phyloP scores from a whole-genome alignment of 2,888 invertebrate genomes.

The Aphrophora alni region DNA sequence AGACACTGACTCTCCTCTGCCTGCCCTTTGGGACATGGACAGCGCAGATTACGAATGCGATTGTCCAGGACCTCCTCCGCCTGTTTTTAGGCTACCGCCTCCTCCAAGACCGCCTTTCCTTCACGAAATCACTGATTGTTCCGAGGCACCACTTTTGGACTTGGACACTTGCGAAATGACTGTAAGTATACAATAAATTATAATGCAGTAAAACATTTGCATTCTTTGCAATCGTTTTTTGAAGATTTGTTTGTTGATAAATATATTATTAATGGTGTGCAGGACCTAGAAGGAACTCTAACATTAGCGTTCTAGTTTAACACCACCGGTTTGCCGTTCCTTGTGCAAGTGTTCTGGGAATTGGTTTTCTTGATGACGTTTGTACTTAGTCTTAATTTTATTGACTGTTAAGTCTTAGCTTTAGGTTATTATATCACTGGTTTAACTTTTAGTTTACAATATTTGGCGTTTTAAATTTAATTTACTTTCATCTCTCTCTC shows the following conservation, averaged over 20 bases:
- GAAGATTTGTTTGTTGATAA: neutral
- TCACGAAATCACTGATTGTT: conserved; percentile 69
- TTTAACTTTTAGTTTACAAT: no score
- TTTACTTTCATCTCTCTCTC: no score
- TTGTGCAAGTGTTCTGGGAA: no score
- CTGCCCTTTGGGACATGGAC: conserved; percentile 70
- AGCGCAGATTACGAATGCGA: conserved; percentile 75
- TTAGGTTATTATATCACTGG: no score
- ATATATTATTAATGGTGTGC: neutral
- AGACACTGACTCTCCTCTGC: conserved; percentile 35
- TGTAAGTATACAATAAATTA: conserved; percentile 66
- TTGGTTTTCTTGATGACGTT: no score
- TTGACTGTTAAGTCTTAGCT: no score
- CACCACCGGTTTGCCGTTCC: no score
- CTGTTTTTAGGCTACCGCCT: conserved; percentile 76
- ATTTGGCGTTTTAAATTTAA: no score
- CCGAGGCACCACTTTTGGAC: conserved; percentile 72
- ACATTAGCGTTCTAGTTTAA: neutral
- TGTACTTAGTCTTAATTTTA: no score
- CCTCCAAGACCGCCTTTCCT: conserved; percentile 77
- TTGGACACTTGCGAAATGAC: conserved; percentile 79
- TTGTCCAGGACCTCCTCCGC: conserved; percentile 76
- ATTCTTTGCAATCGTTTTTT: neutral
- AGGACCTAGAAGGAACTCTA: neutral
- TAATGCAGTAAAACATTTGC: no score